Conservation (phyloP, 2,888 invertebrate genomes). For the Pilophorus perplexus region DNA sequence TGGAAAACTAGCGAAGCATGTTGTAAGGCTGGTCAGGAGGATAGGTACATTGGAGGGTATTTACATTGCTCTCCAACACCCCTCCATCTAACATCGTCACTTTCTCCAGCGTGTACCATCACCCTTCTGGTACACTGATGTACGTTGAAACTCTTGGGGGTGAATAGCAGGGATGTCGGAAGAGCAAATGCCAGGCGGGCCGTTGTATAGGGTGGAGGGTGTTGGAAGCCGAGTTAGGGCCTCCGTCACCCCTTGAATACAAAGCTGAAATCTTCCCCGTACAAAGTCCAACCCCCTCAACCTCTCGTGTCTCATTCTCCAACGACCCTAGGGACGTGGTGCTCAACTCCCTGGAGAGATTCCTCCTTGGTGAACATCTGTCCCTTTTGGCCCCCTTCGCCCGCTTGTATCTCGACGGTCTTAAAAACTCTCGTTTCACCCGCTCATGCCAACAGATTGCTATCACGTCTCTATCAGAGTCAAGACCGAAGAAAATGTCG, state of each 20-base stretch:
- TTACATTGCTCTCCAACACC: too few relatives aligned
- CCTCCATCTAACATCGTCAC: too few relatives aligned
- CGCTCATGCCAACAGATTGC: not conserved
- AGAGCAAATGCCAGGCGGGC: not conserved
- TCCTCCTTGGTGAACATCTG: slow-evolving; percentile 23
- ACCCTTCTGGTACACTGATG: not conserved
- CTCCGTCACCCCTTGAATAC: slow-evolving; percentile 11
- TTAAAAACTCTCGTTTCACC: too few relatives aligned
- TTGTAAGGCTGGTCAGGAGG: too few relatives aligned
- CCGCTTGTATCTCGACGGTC: not conserved
- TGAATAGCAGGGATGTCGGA: not conserved
- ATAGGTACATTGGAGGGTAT: too few relatives aligned
- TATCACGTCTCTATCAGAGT: too few relatives aligned
- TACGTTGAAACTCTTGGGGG: slow-evolving; percentile 1
- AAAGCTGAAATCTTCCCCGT: slow-evolving; percentile 25
- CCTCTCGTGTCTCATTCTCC: not conserved
- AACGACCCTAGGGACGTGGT: not conserved
- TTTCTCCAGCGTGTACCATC: too few relatives aligned
- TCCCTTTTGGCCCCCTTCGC: not conserved
- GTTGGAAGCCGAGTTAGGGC: slow-evolving; percentile 12
- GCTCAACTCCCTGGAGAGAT: slow-evolving; percentile 12
- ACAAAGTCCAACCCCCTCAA: slow-evolving; percentile 12
- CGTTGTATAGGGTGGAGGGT: not conserved
- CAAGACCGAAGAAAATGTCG: too few relatives aligned
- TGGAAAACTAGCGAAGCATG: too few relatives aligned